Percentiles rank a stretch among this genome's conserved stretches.
phyloP scores from a whole-genome alignment of 2,113 vertebrate species.

The Solea solea region DNA sequence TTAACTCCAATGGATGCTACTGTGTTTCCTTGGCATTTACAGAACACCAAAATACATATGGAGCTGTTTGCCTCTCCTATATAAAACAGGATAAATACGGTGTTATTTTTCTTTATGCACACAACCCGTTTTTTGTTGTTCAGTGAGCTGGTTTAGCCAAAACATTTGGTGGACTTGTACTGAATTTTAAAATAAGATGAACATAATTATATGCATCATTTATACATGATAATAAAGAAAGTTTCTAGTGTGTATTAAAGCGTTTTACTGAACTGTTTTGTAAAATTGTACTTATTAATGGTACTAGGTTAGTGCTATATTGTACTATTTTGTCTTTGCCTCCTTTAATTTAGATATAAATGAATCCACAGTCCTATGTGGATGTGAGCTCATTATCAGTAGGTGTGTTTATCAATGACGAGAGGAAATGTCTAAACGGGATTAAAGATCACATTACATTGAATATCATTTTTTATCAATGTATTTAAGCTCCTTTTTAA shows the following conservation, averaged over 20 bases:
- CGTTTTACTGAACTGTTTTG: slow-evolving; percentile 17
- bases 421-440: not conserved
- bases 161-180: slow-evolving; percentile 23
- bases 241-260: slow-evolving; percentile 15
- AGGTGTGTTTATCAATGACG: not conserved
- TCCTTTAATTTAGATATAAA: slow-evolving; percentile 19
- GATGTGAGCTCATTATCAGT: not conserved
- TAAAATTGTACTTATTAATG: too few species aligned
- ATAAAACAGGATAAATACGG: slow-evolving; percentile 84
- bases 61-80: slow-evolving; percentile 78
- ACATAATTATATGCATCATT: slow-evolving; percentile 1
- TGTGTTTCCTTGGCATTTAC: slow-evolving; percentile 96
- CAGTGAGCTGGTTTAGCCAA: slow-evolving; percentile 59
- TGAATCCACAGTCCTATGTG: slow-evolving; percentile 23
- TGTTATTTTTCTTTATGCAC: slow-evolving; percentile 70
- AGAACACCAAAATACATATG: slow-evolving; percentile 89
- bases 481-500: slow-evolving; percentile 12
- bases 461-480: not conserved
- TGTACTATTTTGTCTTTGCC: too few species aligned
- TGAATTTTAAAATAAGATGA: not conserved
- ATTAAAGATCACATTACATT: not conserved
- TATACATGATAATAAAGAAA: slow-evolving; percentile 27
- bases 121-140: slow-evolving; percentile 61
- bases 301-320: too few species aligned
- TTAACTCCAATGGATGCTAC: slow-evolving; percentile 95